These are phyloP conservation scores for Drosophila sp. DNA, from an alignment of 1,140 invertebrate genomes.

Conservation along the genomic window DNA sequence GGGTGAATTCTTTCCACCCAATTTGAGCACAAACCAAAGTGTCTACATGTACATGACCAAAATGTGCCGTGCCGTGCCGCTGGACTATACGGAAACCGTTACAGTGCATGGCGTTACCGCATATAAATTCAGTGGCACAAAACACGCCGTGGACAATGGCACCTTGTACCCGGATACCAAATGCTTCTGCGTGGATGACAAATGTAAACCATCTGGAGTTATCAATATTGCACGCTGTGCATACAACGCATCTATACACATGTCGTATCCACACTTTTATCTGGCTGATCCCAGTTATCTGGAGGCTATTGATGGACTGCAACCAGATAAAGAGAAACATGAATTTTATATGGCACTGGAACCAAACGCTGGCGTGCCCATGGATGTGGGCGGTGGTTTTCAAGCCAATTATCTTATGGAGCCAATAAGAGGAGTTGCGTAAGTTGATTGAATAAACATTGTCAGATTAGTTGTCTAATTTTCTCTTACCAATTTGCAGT, in stretches of 20 bases:
- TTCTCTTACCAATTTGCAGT: slow-evolving; percentile 85
- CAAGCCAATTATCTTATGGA: slow-evolving; percentile 91
- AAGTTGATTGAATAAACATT: slow-evolving; percentile 78
- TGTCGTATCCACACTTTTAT: slow-evolving; percentile 95
- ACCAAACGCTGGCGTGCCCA: slow-evolving; percentile 89
- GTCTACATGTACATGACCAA: slow-evolving; percentile 89
- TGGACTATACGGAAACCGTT: slow-evolving; percentile 87
- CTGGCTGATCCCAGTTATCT: slow-evolving; percentile 89
- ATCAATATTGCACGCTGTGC: slow-evolving; percentile 89
- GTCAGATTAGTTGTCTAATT: neutral
- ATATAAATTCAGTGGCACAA: slow-evolving; percentile 86
- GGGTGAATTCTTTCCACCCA: slow-evolving; percentile 91
- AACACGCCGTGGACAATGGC: slow-evolving; percentile 88
- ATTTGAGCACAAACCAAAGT: slow-evolving; percentile 86
- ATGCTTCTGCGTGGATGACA: slow-evolving; percentile 89
- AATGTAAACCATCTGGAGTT: slow-evolving; percentile 88
- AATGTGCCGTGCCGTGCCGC: slow-evolving; percentile 87
- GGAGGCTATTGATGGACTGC: slow-evolving; percentile 88
- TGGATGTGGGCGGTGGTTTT: slow-evolving; percentile 90
- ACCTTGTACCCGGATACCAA: slow-evolving; percentile 87
- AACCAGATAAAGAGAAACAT: slow-evolving; percentile 89
- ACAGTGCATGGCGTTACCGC: slow-evolving; percentile 86
- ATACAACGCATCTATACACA: slow-evolving; percentile 90
- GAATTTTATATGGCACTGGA: slow-evolving; percentile 90
- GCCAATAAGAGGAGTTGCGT: slow-evolving; percentile 87